Evolutionary conservation across 2,888 invertebrate species (phyloP).

Genomic region (Machimus rusticus): DNA sequence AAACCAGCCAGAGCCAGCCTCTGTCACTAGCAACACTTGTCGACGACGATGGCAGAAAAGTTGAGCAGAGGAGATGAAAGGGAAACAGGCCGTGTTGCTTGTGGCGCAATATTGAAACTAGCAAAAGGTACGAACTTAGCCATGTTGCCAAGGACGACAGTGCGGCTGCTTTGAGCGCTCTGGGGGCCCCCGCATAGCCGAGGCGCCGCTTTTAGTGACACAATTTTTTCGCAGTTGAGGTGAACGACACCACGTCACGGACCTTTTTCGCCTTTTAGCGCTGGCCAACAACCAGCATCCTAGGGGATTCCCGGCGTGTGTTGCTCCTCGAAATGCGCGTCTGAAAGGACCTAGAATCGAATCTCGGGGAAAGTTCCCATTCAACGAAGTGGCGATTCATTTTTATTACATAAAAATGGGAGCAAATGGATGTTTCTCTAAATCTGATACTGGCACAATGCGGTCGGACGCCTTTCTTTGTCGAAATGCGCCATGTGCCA

Average conservation of each 20-base stretch:
- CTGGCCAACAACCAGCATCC: background rate
- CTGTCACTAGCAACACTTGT: background rate
- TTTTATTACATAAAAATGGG: slow-evolving; percentile 14
- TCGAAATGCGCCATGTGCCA: background rate
- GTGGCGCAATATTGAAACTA: background rate
- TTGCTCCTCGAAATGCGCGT: background rate
- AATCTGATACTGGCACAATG: slow-evolving; percentile 11
- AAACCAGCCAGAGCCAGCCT: background rate
- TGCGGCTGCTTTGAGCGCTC: background rate
- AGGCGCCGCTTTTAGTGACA: background rate
- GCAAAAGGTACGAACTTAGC: background rate
- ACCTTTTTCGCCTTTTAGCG: background rate
- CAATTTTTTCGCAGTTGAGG: background rate
- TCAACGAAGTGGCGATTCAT: slow-evolving; percentile 20
- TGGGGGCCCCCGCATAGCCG: background rate
- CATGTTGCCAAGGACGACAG: background rate
- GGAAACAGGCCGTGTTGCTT: background rate
- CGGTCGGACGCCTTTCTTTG: background rate
- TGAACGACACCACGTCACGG: background rate
- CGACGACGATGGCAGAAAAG: background rate
- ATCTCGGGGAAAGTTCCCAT: background rate
- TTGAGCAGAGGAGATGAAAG: background rate
- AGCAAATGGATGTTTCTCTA: slow-evolving; percentile 12
- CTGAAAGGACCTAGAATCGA: background rate
- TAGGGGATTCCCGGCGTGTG: background rate